Evolutionary conservation across 2,888 invertebrate species (phyloP), one percentile per base, ranked within the genome.

Genomic region (Lasiommata megera): DNA sequence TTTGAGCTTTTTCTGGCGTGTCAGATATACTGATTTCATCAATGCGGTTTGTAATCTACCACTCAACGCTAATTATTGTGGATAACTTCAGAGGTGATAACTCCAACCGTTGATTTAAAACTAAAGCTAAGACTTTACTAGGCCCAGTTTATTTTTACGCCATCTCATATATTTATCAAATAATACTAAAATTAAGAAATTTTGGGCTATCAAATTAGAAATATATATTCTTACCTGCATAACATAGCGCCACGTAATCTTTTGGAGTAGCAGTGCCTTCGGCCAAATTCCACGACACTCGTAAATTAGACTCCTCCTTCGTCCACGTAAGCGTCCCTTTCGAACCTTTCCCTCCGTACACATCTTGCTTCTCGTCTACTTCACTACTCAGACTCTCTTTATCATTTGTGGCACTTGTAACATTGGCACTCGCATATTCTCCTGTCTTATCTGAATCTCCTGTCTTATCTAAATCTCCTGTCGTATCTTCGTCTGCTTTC

Each of bases 241-340:
- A 86, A 74, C 91, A 93, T 65, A 93, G 75, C 48, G 90, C 92
- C 69, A 93, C 83, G 77, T 91, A 93, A 72, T 93, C 93, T 51
- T 76, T 70, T 51, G 70, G 28, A 38, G 84, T 75, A 7, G 79
- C 73, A 16, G 70, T 67, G 51, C 84, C 90, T 56, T 90, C 84
- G 11, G 82, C 79, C 43, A 93, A 71, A 56, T 75, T 81, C 93
- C 93, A 93, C 66, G 84, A 80, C 62, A 88, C 74, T 60, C 76
- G 79, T 59, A 80, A 80, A 64, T 86, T 80, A 63, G 67, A 80
- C 38, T 82, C 84, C 63, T 92, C 84, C 56, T 84, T 74, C 9
- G 80, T 86, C 85, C 92, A 92, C 61, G 57, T 55, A 14, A 70
- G 54, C 12, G 57, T 63, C 36, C 62, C 62, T 41, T 61, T 63